phyloP scores from a whole-genome alignment of 2,888 invertebrate genomes.

The Chloromyia formosa region DNA sequence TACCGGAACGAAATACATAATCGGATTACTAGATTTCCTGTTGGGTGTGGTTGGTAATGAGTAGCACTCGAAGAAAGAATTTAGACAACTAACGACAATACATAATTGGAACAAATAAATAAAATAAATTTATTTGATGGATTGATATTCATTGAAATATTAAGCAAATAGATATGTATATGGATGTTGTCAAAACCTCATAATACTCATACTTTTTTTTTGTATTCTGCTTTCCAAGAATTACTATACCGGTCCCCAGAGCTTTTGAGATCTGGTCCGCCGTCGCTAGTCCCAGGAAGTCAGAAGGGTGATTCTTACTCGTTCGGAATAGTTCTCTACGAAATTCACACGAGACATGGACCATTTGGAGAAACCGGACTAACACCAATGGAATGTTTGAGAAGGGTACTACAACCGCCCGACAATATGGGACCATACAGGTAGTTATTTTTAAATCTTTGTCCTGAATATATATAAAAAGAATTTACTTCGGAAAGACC shows the following conservation, averaged over 20 bases:
- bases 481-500: conserved; percentile 69
- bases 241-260: conserved; percentile 85
- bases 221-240: conserved; percentile 64
- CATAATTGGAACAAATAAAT: too few species aligned
- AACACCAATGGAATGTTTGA: conserved; percentile 70
- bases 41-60: background rate
- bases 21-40: conserved; percentile 5
- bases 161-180: too few species aligned
- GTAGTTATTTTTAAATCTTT: background rate
- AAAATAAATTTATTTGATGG: too few species aligned
- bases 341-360: conserved; percentile 85
- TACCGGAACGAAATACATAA: conserved; percentile 18
- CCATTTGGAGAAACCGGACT: conserved; percentile 81
- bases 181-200: too few species aligned
- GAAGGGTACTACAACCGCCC: conserved; percentile 61
- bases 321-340: conserved; percentile 88
- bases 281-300: conserved; percentile 66
- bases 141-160: too few species aligned
- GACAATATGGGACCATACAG: conserved; percentile 59
- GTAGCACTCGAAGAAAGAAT: too few species aligned
- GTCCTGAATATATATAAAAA: too few species aligned
- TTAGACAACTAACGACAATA: too few species aligned
- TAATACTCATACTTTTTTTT: too few species aligned
- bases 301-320: conserved; percentile 87
- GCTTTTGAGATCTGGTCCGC: conserved; percentile 68